Percentiles rank a stretch among this genome's conserved stretches.
Evolutionary conservation across 2,113 vertebrate species (phyloP).

Genomic region (Morone saxatilis): DNA sequence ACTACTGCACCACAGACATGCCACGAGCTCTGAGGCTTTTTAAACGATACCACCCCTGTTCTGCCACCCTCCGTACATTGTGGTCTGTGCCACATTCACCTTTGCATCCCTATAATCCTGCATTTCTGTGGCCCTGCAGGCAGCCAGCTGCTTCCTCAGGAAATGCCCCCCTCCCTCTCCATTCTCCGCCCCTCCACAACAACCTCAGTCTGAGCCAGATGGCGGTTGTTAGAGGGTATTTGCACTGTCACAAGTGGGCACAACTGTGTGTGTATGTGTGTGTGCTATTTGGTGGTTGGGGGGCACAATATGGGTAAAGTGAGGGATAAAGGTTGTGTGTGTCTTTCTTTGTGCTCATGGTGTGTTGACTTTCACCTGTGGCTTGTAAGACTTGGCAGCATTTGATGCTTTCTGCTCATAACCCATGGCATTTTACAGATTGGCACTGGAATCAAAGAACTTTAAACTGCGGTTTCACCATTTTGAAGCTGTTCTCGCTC

Average conservation of each 20-base stretch:
- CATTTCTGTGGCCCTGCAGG: slow-evolving; percentile 62
- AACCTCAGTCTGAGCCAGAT: slow-evolving; percentile 64
- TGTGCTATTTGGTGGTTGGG: not conserved
- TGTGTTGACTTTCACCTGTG: slow-evolving; percentile 55
- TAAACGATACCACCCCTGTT: slow-evolving; percentile 37
- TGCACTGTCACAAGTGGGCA: slow-evolving; percentile 66
- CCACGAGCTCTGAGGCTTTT: slow-evolving; percentile 21
- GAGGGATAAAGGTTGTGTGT: slow-evolving; percentile 7
- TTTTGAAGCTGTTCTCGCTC: slow-evolving; percentile 25
- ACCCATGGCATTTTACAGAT: slow-evolving; percentile 54
- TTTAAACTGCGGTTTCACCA: slow-evolving; percentile 24
- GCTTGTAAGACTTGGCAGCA: slow-evolving; percentile 41
- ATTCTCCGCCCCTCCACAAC: slow-evolving; percentile 57
- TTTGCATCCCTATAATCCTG: slow-evolving; percentile 71
- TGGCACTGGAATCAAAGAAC: slow-evolving; percentile 60
- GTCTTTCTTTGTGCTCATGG: slow-evolving; percentile 19
- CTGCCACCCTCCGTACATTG: slow-evolving; percentile 45
- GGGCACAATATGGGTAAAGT: slow-evolving; percentile 11
- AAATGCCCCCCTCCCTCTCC: slow-evolving; percentile 64
- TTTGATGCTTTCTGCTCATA: slow-evolving; percentile 41
- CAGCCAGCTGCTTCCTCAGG: slow-evolving; percentile 83
- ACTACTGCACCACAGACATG: slow-evolving; percentile 2
- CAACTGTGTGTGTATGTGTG: slow-evolving; percentile 12
- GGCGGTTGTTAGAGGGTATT: slow-evolving; percentile 69
- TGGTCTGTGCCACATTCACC: slow-evolving; percentile 72